Evolutionary conservation across 2,113 vertebrate genomes (phyloP), one percentile per base, ranked within the genome.

Genomic region (Chloebia gouldiae): DNA sequence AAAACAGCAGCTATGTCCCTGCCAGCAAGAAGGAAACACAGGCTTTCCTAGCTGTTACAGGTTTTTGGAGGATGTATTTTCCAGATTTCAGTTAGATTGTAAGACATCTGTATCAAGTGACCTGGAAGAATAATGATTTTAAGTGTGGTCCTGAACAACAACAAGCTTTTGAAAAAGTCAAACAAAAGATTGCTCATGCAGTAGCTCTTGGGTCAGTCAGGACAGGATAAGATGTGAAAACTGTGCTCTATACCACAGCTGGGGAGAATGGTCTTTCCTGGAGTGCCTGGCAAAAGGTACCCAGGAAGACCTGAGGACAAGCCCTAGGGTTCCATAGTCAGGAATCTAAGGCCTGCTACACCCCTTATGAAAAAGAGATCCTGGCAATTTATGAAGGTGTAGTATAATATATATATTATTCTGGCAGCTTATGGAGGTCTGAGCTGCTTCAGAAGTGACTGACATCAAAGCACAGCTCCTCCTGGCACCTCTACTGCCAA

Each of bases 281-380:
- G 40, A 37, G 17, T 37, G 21, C 54, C 39, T 63, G 33, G 27
- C 33, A 53, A 30, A 37, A 53, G 27, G 20, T 42, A n/a, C 10
- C 19, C 0, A 0, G 37, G 20, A 37, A 63, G 9, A 54, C 47
- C 30, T 61, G 39, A 63, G 33, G 39, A 53, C 2, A 4, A 39
- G 9, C 39, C 27, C 27, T 54, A 40, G 13, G 11, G 7, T 45
- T 44, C 39, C 11, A 6, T 27, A 80, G 40, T 19, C 2, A 1
- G 37, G 27, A 18, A 31, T 71, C 25, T 0, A 4, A 53, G 33
- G 27, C 33, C 27, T 63, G 22, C 9, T 39, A 33, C 11, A 63
- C 28, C 7, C 28, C 33, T 45, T 11, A 33, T 72, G 49, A 45
- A 54, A 53, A 83, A 63, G 47, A 72, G 21, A 27, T 54, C 13